Conservation (phyloP, 2,888 invertebrate genomes). For the Heliconius cydno region DNA sequence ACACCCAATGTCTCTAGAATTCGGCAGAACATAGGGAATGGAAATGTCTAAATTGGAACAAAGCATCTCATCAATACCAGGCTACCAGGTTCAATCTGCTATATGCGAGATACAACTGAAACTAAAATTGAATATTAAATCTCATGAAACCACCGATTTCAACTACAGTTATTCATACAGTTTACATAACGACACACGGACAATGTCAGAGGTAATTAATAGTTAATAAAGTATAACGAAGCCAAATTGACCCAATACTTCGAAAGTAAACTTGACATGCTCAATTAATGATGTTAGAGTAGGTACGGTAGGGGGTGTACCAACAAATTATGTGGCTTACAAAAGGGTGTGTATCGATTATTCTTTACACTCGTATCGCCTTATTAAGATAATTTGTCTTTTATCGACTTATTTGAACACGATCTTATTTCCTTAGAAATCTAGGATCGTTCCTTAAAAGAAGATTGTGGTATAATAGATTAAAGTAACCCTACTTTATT, state of each 20-base stretch:
- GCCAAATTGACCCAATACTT: slow-evolving; percentile 16
- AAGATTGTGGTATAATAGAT: too few species aligned
- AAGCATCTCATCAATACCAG: too few species aligned
- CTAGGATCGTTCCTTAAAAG: too few species aligned
- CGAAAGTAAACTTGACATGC: slow-evolving; percentile 24
- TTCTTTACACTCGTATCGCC: not conserved
- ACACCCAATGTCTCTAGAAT: not conserved
- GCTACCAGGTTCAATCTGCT: too few species aligned
- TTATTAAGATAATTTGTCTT: not conserved
- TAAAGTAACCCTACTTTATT: too few species aligned
- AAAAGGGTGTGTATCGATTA: slow-evolving; percentile 25
- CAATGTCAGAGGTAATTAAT: not conserved
- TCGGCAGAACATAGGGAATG: not conserved
- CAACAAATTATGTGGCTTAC: slow-evolving; percentile 22
- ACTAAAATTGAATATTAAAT: too few species aligned
- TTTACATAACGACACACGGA: not conserved
- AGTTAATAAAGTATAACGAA: slow-evolving; percentile 11
- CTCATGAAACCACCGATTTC: not conserved
- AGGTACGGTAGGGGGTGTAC: slow-evolving; percentile 14
- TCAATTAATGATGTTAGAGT: slow-evolving; percentile 18
- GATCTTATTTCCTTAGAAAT: not conserved
- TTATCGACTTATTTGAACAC: not conserved
- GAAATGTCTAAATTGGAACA: too few species aligned
- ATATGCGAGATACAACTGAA: not conserved
- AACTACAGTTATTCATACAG: not conserved